These are phyloP conservation scores for Boloria selene DNA, from an alignment of 2,888 invertebrate genomes.

Conservation along the genomic window DNA sequence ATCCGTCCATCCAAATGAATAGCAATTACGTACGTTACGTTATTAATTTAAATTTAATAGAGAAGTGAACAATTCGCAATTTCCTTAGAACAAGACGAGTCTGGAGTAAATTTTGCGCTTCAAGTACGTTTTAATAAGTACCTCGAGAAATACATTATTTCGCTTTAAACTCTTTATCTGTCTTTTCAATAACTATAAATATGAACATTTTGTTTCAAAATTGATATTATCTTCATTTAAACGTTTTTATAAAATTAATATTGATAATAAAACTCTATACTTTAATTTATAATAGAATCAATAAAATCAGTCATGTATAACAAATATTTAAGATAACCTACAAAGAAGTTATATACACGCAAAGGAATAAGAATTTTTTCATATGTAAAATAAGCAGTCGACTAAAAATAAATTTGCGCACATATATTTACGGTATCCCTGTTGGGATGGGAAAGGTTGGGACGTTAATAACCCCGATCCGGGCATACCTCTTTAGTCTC, in stretches of 20 bases:
- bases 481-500: conserved; percentile 17
- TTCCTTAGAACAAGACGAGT: conserved; percentile 42
- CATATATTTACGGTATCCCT: conserved; percentile 13
- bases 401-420: conserved; percentile 15
- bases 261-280: too few relatives aligned
- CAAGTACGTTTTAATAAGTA: conserved; percentile 45
- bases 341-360: too few relatives aligned
- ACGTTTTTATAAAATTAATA: too few relatives aligned
- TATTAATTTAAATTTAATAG: conserved; percentile 50
- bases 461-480: conserved; percentile 19
- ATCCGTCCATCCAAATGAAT: conserved; percentile 36
- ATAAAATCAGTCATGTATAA: too few relatives aligned
- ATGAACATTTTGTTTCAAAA: too few relatives aligned
- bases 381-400: not conserved
- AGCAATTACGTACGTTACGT: conserved; percentile 38
- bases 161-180: conserved; percentile 9
- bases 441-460: conserved; percentile 10
- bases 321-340: too few relatives aligned
- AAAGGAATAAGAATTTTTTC: too few relatives aligned
- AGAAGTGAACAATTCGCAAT: conserved; percentile 45
- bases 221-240: too few relatives aligned
- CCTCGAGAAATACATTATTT: conserved; percentile 32
- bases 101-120: conserved; percentile 43
- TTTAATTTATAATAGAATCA: too few relatives aligned
- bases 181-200: not conserved